Percentiles rank a stretch among this genome's conserved stretches.
phyloP scores from a whole-genome alignment of 2,113 vertebrate species.

The Galemys pyrenaicus region DNA sequence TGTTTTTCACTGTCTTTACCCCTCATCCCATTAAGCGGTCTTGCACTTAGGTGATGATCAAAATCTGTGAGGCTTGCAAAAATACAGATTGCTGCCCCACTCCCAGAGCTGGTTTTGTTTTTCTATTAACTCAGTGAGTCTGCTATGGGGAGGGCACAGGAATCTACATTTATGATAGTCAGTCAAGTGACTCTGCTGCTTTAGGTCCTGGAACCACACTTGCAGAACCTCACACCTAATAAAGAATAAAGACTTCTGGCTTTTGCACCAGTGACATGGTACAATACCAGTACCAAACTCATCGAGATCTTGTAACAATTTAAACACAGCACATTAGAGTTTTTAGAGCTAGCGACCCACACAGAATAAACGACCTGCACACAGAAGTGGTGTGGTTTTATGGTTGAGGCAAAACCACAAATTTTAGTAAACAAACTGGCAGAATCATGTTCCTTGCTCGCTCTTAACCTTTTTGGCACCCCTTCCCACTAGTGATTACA shows the following conservation, averaged over 20 bases:
- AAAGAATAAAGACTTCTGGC: neutral
- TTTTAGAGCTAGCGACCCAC: neutral
- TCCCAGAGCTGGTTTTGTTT: neutral
- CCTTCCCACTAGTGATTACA: neutral
- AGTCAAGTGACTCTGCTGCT: neutral
- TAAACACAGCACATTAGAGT: neutral
- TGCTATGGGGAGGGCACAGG: neutral
- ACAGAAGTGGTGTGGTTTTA: no score
- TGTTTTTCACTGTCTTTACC: accelerated
- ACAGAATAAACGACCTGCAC: neutral
- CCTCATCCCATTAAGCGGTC: neutral
- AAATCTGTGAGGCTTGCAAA: neutral
- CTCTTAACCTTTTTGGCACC: neutral
- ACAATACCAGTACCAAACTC: neutral
- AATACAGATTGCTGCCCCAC: neutral
- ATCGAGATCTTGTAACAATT: neutral
- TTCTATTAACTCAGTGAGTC: neutral
- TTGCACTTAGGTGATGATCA: neutral
- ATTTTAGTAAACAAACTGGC: neutral
- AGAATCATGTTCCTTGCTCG: neutral
- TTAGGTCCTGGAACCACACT: neutral
- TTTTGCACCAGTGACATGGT: neutral
- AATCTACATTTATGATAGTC: neutral
- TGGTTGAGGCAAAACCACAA: no score
- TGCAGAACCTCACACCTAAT: neutral